A percentile compares a stretch with the other conserved stretches of the same genome.
phyloP scores from a whole-genome alignment of 1,140 invertebrate species.

The Microvelia longipes region DNA sequence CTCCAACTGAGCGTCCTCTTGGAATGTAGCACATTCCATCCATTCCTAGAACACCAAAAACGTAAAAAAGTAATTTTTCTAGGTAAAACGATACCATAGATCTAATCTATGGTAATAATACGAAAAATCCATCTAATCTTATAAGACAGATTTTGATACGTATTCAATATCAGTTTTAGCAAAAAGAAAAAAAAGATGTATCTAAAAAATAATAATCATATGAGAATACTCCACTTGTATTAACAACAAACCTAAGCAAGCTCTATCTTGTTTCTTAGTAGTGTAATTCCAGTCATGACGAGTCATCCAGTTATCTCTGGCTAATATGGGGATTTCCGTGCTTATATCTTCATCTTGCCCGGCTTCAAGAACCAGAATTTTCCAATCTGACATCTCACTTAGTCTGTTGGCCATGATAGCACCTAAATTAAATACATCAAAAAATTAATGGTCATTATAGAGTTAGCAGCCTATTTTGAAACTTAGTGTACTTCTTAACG shows the following conservation, averaged over 20 bases:
- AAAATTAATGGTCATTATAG: too few relatives aligned
- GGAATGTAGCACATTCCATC: constrained; percentile 41
- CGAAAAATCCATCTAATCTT: too few relatives aligned
- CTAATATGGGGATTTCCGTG: constrained; percentile 1
- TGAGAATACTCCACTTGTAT: too few relatives aligned
- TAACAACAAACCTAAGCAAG: constrained; percentile 18
- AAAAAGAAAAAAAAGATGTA: too few relatives aligned
- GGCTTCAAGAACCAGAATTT: constrained; percentile 9
- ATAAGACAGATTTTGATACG: too few relatives aligned
- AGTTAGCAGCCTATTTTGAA: too few relatives aligned
- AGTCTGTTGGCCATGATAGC: constrained; percentile 9
- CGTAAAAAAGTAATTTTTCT: too few relatives aligned
- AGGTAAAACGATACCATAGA: too few relatives aligned
- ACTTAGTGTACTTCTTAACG: too few relatives aligned
- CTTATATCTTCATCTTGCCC: constrained; percentile 5
- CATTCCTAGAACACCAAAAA: not conserved
- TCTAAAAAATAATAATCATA: too few relatives aligned
- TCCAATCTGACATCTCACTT: constrained; percentile 10
- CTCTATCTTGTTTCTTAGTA: constrained; percentile 37
- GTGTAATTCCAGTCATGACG: constrained; percentile 46
- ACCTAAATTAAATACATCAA: constrained; percentile 19
- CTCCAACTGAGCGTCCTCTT: constrained; percentile 55
- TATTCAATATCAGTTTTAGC: too few relatives aligned
- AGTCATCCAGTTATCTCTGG: constrained; percentile 14
- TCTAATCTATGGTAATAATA: too few relatives aligned